Conservation (phyloP, 92 coral and sea anemone genomes). For the Epizoanthus stellaris region DNA sequence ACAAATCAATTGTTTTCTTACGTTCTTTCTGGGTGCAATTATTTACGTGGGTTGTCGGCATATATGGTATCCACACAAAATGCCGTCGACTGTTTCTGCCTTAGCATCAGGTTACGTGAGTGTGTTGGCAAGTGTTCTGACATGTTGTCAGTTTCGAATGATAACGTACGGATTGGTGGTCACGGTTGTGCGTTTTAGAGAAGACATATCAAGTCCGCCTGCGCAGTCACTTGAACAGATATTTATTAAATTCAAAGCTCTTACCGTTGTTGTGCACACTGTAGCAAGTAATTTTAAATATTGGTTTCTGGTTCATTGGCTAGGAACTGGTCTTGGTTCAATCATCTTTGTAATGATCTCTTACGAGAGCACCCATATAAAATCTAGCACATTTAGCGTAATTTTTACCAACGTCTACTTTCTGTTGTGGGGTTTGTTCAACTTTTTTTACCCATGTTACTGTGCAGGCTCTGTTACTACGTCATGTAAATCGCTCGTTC, state of each 20-base stretch:
- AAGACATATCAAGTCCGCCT: not conserved
- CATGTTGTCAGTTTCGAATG: constrained; percentile 9
- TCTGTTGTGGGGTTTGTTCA: not conserved
- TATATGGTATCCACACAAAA: not conserved
- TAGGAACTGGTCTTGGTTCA: constrained; percentile 1
- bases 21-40: not conserved
- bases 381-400: not conserved
- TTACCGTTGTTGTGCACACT: not conserved
- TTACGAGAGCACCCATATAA: not conserved
- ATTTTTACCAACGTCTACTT: not conserved
- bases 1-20: not conserved
- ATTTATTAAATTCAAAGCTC: not conserved
- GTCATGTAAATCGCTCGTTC: not conserved
- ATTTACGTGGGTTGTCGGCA: not conserved
- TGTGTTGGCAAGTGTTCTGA: not conserved
- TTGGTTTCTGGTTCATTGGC: constrained; percentile 9
- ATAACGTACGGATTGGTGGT: not conserved
- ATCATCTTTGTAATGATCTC: not conserved
- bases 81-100: not conserved
- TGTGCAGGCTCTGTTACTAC: constrained; percentile 6
- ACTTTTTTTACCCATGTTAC: constrained; percentile 4
- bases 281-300: not conserved
- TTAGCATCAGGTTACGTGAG: not conserved
- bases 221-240: not conserved
- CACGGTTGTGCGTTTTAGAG: not conserved